Percentiles rank a stretch among this genome's conserved stretches.
These are phyloP conservation scores for Plumapathes pennacea DNA, from an alignment of 92 coral and sea anemone species.

Conservation along the genomic window DNA sequence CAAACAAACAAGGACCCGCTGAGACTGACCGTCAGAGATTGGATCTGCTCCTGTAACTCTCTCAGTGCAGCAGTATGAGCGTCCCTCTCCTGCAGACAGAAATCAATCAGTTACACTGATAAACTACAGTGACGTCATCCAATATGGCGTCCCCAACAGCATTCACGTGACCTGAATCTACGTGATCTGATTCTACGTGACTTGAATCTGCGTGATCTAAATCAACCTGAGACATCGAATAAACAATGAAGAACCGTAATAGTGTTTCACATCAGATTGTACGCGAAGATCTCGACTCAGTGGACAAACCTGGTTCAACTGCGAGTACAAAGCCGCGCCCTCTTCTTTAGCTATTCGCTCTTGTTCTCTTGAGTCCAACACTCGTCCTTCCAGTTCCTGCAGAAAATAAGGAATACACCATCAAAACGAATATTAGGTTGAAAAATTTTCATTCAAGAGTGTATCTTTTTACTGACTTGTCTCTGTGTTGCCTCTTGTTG, in stretches of 20 bases:
- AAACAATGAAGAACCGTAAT: neutral
- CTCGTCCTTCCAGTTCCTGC: conserved; percentile 76
- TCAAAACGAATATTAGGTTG: neutral
- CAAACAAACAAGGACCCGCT: neutral
- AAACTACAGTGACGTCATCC: no score
- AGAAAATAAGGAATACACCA: neutral
- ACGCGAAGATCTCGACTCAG: no score
- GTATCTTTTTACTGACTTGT: conserved; percentile 48
- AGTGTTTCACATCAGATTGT: neutral
- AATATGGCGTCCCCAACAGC: no score
- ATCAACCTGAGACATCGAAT: neutral
- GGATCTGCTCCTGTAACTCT: conserved; percentile 82
- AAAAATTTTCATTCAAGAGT: neutral
- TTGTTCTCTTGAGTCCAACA: conserved; percentile 77
- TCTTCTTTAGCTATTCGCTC: conserved; percentile 83
- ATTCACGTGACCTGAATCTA: no score
- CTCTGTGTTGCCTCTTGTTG: conserved; percentile 78
- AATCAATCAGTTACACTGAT: no score
- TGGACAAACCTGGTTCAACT: conserved; percentile 78
- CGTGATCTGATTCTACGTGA: neutral
- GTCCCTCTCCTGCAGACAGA: conserved; percentile 64
- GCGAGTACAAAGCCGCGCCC: conserved; percentile 77
- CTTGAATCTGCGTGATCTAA: neutral
- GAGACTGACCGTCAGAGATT: conserved; percentile 72
- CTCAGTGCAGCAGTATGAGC: conserved; percentile 72